Conservation (phyloP, 2,797 vertebrate species). For the Choloepus didactylus region DNA sequence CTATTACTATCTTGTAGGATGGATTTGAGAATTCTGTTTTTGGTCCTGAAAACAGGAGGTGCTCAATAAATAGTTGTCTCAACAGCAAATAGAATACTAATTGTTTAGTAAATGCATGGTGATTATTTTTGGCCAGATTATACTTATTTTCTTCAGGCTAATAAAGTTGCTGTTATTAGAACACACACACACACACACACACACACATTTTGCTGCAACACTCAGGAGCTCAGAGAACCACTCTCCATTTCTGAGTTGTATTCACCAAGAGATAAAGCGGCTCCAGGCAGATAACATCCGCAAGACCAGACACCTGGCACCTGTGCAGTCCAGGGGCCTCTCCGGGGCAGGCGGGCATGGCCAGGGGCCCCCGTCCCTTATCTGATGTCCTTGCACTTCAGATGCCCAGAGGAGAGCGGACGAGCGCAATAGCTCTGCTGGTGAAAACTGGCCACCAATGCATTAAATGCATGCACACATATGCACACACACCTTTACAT, state of each 20-base stretch:
- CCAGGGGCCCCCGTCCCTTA: fast-evolving
- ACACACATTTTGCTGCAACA: background rate
- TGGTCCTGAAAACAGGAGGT: no score
- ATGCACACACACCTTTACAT: background rate
- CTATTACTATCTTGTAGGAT: no score
- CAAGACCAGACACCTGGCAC: background rate
- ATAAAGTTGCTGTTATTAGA: no score
- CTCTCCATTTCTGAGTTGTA: fast-evolving
- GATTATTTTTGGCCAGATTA: no score
- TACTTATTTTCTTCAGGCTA: no score
- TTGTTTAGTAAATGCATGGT: no score
- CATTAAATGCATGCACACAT: fast-evolving
- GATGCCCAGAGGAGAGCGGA: fast-evolving
- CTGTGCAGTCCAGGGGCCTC: no score
- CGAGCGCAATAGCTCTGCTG: no score
- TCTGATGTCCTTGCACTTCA: background rate
- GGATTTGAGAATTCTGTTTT: no score
- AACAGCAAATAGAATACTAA: no score
- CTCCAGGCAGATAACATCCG: fast-evolving
- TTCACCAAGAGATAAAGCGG: fast-evolving
- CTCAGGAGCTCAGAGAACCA: fast-evolving
- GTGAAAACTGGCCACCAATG: fast-evolving
- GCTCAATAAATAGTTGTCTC: no score
- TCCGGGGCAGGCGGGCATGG: background rate
- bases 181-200: no score